These are phyloP conservation scores for Tribolium castaneum DNA, from an alignment of 1,140 invertebrate genomes.

Conservation along the genomic window DNA sequence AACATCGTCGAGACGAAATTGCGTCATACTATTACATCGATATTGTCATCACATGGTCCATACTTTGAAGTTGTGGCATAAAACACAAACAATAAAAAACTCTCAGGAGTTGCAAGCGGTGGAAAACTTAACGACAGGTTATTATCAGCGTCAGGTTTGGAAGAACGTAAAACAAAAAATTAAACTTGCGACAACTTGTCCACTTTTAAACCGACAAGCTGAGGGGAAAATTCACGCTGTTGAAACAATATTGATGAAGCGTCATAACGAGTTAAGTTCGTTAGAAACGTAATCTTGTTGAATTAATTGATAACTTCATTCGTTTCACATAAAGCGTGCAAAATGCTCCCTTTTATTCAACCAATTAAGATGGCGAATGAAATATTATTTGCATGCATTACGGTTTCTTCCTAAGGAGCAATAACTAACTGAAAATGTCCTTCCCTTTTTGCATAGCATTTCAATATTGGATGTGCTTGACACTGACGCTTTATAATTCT, in stretches of 20 bases:
- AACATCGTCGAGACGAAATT: constrained; percentile 20
- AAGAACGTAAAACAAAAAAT: too few species aligned
- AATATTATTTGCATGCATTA: neutral
- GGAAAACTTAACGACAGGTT: too few species aligned
- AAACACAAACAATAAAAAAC: too few species aligned
- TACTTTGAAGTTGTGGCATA: too few species aligned
- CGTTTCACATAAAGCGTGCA: neutral
- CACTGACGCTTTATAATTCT: neutral
- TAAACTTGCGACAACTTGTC: neutral
- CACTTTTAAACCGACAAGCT: neutral
- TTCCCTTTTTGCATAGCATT: neutral
- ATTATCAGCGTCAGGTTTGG: too few species aligned
- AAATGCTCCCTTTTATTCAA: neutral
- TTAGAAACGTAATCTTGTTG: constrained; percentile 16
- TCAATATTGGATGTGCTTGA: neutral
- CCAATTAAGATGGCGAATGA: neutral
- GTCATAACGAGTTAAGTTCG: constrained; percentile 20
- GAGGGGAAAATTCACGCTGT: neutral
- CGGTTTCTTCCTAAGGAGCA: neutral
- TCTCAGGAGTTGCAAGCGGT: too few species aligned
- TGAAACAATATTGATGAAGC: constrained; percentile 15
- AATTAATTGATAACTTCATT: constrained; percentile 14
- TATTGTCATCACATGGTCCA: neutral
- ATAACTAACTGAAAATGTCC: neutral
- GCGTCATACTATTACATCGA: neutral